phyloP scores from a whole-genome alignment of 92 coral and sea anemone species.

The Hydrozoanthus gracilis region DNA sequence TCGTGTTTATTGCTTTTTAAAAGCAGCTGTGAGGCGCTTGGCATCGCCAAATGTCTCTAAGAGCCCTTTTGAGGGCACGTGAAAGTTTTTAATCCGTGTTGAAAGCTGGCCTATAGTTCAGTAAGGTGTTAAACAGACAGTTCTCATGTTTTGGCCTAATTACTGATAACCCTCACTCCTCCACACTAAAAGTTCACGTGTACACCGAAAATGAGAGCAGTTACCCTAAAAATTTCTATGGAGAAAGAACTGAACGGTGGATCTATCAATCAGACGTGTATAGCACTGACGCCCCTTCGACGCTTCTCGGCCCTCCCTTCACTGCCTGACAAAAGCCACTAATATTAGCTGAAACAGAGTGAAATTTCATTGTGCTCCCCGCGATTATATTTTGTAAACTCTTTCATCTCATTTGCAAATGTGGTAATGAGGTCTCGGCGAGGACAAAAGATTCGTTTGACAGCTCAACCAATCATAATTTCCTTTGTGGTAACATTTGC shows the following conservation, averaged over 20 bases:
- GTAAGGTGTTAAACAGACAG: slow-evolving; percentile 26
- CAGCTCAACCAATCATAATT: slow-evolving; percentile 74
- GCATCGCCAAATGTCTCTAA: slow-evolving; percentile 42
- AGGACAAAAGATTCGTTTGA: slow-evolving; percentile 78
- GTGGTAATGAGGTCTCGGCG: slow-evolving; percentile 96
- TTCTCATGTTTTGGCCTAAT: slow-evolving; percentile 8
- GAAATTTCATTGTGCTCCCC: slow-evolving; percentile 76
- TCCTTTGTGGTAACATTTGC: slow-evolving; percentile 75
- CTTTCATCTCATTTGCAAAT: slow-evolving; percentile 93
- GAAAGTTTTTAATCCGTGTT: slow-evolving; percentile 37
- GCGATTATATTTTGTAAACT: slow-evolving; percentile 87
- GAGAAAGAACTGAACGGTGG: slow-evolving; percentile 53
- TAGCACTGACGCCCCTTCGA: slow-evolving; percentile 65
- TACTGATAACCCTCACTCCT: slow-evolving; percentile 38
- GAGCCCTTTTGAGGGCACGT: slow-evolving; percentile 35
- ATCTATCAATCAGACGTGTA: slow-evolving; percentile 55
- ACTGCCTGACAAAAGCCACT: slow-evolving; percentile 74
- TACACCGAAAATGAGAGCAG: slow-evolving; percentile 1
- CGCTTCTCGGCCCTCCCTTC: slow-evolving; percentile 67
- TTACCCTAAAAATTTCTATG: slow-evolving; percentile 52
- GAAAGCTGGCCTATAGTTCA: slow-evolving; percentile 29
- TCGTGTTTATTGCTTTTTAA: slow-evolving; percentile 37
- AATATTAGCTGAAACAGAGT: slow-evolving; percentile 73
- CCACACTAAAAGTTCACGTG: slow-evolving; percentile 26
- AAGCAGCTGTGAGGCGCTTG: slow-evolving; percentile 48